phyloP scores from a whole-genome alignment of 1,140 invertebrate genomes.

The Orius insidiosus region DNA sequence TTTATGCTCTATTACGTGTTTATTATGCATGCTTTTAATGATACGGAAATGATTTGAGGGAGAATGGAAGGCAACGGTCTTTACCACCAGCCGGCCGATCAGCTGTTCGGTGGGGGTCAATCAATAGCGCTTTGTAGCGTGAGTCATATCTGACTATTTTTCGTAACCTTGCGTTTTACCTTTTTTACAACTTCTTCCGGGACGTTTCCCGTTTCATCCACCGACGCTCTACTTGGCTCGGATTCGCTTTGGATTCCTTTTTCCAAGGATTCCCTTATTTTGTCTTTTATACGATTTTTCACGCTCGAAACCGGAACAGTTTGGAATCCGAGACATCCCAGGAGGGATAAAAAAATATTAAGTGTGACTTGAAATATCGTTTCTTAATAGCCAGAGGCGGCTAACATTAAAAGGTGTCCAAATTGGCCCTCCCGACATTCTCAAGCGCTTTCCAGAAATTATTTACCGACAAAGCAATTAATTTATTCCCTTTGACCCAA shows the following conservation, averaged over 20 bases:
- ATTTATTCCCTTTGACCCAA: no score
- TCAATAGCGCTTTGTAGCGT: not conserved
- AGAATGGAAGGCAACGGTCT: not conserved
- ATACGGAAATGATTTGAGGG: not conserved
- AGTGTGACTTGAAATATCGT: no score
- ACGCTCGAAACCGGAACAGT: no score
- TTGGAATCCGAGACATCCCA: no score
- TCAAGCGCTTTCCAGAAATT: no score
- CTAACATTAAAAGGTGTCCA: no score
- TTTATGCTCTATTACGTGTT: not conserved
- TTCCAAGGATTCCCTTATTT: not conserved
- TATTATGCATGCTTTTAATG: not conserved
- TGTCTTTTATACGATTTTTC: not conserved
- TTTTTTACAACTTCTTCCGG: not conserved
- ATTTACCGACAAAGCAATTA: no score
- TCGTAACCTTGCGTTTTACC: not conserved
- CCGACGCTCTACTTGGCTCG: not conserved
- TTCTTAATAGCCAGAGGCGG: no score
- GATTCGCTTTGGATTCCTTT: not conserved
- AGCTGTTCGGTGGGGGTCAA: not conserved
- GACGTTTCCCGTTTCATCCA: not conserved
- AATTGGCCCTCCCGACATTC: no score
- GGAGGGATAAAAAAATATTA: no score
- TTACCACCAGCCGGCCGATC: not conserved
- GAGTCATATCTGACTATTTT: not conserved